These are phyloP conservation scores for Chloroclystis v-ata DNA, from an alignment of 2,888 invertebrate genomes.

Conservation along the genomic window DNA sequence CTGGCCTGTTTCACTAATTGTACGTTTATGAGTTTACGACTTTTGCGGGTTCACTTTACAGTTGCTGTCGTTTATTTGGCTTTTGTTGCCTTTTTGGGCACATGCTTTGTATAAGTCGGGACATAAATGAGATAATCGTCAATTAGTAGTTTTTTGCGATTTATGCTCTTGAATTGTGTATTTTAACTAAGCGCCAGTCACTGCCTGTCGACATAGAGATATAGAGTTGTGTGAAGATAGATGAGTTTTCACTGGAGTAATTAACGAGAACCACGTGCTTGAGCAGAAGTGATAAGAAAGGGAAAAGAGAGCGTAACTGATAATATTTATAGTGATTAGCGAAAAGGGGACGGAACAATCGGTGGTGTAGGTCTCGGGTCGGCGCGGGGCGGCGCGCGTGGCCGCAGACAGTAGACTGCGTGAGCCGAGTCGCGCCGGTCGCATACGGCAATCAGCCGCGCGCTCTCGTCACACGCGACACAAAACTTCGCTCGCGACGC, in stretches of 20 bases:
- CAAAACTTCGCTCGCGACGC: constrained; percentile 70
- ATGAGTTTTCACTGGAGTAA: constrained; percentile 9
- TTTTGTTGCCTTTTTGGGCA: constrained; percentile 54
- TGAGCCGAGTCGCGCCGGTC: constrained; percentile 81
- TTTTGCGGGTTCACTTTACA: constrained; percentile 71
- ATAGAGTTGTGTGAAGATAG: constrained; percentile 1
- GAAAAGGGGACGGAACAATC: constrained; percentile 77
- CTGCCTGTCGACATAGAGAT: not conserved
- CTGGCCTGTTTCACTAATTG: constrained; percentile 77
- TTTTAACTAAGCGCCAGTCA: constrained; percentile 20
- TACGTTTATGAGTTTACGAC: constrained; percentile 78
- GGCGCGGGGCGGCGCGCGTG: constrained; percentile 80
- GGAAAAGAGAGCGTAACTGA: constrained; percentile 72
- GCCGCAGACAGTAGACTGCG: constrained; percentile 80
- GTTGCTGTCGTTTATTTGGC: constrained; percentile 61
- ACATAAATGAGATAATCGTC: too few species aligned
- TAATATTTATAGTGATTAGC: constrained; percentile 77
- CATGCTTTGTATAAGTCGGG: constrained; percentile 4
- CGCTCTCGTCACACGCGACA: constrained; percentile 59
- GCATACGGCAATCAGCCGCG: constrained; percentile 58
- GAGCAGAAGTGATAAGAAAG: constrained; percentile 67
- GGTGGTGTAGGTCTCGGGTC: constrained; percentile 55
- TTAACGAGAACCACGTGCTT: constrained; percentile 51
- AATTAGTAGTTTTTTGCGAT: constrained; percentile 1
- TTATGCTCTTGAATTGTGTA: constrained; percentile 10